Evolutionary conservation across 1,140 invertebrate species (phyloP).

Genomic region (Megalonaias nervosa): DNA sequence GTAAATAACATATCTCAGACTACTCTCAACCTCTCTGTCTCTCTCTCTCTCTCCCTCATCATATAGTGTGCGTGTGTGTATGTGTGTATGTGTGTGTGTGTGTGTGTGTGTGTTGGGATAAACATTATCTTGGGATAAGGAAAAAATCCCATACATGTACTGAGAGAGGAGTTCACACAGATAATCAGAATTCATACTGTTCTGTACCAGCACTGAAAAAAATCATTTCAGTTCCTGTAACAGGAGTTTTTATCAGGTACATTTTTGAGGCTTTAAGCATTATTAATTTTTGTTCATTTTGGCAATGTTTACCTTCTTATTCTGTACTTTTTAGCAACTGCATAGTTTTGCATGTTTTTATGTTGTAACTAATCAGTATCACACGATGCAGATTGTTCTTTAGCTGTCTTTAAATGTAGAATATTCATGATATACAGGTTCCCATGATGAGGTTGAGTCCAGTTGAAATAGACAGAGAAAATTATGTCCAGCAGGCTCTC

Average conservation of each 20-base stretch:
- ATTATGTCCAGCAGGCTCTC: not conserved
- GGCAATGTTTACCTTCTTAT: not conserved
- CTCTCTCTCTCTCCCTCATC: not conserved
- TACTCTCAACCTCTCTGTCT: not conserved
- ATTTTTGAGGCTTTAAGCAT: not conserved
- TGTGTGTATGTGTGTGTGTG: not conserved
- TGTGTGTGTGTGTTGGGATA: not conserved
- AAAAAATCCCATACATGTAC: too few relatives aligned
- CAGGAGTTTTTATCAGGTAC: not conserved
- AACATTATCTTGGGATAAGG: not conserved
- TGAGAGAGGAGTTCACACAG: not conserved
- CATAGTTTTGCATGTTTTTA: not conserved
- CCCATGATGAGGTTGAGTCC: conserved; percentile 54
- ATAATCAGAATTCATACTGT: not conserved
- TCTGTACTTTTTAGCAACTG: not conserved
- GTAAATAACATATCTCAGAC: conserved; percentile 7
- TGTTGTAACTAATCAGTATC: not conserved
- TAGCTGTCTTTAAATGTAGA: too few relatives aligned
- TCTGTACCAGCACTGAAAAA: not conserved
- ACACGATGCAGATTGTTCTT: too few relatives aligned
- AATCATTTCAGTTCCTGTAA: too few relatives aligned
- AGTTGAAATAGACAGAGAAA: conserved; percentile 44
- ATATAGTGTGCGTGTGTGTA: too few relatives aligned
- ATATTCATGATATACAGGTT: conserved; percentile 28
- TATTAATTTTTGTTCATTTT: not conserved